A percentile compares a stretch with the other conserved stretches of the same genome.
phyloP scores from a whole-genome alignment of 1,140 invertebrate genomes.

The Rhagoletis zephyria region DNA sequence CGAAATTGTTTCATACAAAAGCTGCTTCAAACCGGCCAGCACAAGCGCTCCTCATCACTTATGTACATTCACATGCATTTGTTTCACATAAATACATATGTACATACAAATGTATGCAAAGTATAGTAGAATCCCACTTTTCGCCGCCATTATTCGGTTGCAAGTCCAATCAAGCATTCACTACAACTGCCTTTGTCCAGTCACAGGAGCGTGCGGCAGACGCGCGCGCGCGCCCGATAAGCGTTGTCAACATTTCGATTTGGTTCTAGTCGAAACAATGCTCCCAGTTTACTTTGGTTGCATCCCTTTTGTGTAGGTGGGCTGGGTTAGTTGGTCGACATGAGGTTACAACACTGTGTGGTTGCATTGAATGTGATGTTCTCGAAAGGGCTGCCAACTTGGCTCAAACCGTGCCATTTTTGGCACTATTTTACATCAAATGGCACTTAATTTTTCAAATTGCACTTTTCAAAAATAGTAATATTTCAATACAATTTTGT shows the following conservation, averaged over 20 bases:
- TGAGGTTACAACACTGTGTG: background rate
- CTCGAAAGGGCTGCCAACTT: background rate
- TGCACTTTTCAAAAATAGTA: no score
- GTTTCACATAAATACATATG: background rate
- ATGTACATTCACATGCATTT: background rate
- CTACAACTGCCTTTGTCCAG: conserved; percentile 8
- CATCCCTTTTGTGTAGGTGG: background rate
- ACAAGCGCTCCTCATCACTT: background rate
- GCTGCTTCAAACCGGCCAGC: background rate
- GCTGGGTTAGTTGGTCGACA: background rate
- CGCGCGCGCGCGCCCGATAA: background rate
- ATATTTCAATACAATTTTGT: no score
- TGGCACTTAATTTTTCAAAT: no score
- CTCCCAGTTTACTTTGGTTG: background rate
- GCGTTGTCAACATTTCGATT: conserved; percentile 22
- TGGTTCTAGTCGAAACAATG: conserved; percentile 34
- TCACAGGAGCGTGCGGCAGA: conserved; percentile 14
- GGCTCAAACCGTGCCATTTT: no score
- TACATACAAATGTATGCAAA: background rate
- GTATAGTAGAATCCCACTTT: background rate
- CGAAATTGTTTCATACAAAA: conserved; percentile 33
- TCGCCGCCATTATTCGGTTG: background rate
- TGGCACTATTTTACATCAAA: no score
- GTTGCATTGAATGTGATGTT: background rate
- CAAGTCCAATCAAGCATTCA: conserved; percentile 32